Percentiles rank a stretch among this genome's conserved stretches.
Conservation (phyloP, 2,797 vertebrate genomes). For the Coccyzus lansbergi region DNA sequence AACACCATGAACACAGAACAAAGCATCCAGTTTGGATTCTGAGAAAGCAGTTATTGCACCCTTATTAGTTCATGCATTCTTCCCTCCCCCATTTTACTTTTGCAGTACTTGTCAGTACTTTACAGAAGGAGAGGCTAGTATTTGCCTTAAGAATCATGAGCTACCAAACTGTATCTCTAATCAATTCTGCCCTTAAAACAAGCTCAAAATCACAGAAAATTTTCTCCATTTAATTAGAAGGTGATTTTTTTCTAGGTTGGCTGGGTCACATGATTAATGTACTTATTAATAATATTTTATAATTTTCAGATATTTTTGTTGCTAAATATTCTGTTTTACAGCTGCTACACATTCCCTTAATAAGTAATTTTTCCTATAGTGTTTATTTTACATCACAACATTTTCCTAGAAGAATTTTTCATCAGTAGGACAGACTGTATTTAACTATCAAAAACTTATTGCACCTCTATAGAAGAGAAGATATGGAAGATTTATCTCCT, state of each 20-base stretch:
- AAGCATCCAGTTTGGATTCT: background rate
- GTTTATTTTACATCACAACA: background rate
- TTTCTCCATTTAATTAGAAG: background rate
- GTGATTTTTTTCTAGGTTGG: background rate
- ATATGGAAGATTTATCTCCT: too few species aligned
- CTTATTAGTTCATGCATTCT: background rate
- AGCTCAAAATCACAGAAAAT: background rate
- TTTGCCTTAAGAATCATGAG: background rate
- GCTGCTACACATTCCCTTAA: background rate
- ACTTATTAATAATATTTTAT: background rate
- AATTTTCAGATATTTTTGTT: background rate
- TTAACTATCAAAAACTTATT: background rate
- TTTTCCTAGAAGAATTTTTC: background rate
- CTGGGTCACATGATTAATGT: background rate
- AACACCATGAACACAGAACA: background rate
- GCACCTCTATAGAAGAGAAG: background rate
- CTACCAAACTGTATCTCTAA: background rate
- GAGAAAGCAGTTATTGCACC: background rate
- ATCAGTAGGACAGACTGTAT: background rate
- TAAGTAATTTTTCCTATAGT: background rate
- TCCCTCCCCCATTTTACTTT: background rate
- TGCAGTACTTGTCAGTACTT: background rate
- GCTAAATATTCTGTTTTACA: background rate
- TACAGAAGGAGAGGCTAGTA: background rate
- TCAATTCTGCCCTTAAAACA: background rate